phyloP scores from a whole-genome alignment of 2,797 vertebrate species.

The Lepilemur ruficaudatus region DNA sequence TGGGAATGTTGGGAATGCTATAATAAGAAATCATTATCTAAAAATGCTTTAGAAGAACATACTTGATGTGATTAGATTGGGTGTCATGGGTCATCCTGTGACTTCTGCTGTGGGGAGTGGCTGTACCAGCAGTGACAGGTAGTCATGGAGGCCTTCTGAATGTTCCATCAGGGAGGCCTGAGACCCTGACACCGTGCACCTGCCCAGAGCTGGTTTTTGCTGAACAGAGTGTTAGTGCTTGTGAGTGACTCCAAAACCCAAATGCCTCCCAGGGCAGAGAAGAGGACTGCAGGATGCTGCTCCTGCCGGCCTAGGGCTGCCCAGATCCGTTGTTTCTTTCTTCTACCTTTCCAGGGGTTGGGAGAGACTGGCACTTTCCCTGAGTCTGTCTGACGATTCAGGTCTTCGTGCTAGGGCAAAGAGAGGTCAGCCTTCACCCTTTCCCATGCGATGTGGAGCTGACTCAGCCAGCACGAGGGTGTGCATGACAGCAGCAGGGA shows the following conservation, averaged over 20 bases:
- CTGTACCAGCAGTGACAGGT: neutral
- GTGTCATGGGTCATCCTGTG: neutral
- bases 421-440: neutral
- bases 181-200: neutral
- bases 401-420: neutral
- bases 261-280: neutral
- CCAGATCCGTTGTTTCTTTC: neutral
- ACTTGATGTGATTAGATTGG: neutral
- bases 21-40: neutral
- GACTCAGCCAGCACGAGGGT: neutral
- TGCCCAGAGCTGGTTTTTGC: neutral
- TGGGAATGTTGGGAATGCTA: neutral
- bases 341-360: neutral
- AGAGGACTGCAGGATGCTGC: neutral
- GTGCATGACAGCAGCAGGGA: neutral
- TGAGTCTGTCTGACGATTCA: neutral
- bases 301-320: no score
- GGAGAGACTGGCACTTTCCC: neutral
- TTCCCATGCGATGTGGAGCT: neutral
- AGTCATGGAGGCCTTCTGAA: neutral
- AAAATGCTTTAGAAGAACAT: neutral
- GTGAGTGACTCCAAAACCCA: neutral
- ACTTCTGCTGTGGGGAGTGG: neutral
- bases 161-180: neutral
- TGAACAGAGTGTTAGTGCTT: neutral